phyloP scores from a whole-genome alignment of 2,888 invertebrate genomes.

The Coelogynopora nodosa region DNA sequence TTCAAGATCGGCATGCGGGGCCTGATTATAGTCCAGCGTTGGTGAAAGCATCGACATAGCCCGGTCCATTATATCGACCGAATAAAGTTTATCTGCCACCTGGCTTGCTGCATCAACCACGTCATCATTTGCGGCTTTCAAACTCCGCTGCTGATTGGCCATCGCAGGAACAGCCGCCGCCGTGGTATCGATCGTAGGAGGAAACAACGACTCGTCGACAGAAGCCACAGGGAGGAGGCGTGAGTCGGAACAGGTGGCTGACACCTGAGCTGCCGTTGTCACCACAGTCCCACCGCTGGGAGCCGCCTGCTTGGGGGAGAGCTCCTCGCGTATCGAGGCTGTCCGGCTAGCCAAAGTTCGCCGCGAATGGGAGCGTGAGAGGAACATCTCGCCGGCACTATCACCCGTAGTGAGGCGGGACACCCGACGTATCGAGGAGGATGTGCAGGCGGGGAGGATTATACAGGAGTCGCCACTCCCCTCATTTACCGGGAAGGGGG shows the following conservation, averaged over 20 bases:
- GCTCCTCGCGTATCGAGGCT: not conserved
- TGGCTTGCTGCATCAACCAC: not conserved
- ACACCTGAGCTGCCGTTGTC: not conserved
- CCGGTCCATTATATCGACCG: not conserved
- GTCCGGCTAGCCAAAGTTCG: not conserved
- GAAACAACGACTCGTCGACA: not conserved
- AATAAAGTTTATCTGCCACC: not conserved
- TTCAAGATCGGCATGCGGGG: not conserved
- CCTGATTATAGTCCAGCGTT: not conserved
- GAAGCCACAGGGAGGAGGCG: not conserved
- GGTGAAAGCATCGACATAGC: not conserved
- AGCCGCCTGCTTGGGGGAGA: not conserved
- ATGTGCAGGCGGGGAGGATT: not conserved
- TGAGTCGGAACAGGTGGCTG: not conserved
- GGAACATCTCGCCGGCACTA: not conserved
- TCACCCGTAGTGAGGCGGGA: not conserved
- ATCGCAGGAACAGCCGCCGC: not conserved
- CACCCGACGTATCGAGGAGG: not conserved
- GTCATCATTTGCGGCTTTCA: not conserved
- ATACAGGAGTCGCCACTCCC: not conserved
- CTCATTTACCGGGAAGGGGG: not conserved
- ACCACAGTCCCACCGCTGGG: not conserved
- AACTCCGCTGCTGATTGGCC: not conserved
- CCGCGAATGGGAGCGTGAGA: not conserved
- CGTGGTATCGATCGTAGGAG: not conserved